These are phyloP conservation scores for Heliconius erato DNA, from an alignment of 2,888 invertebrate genomes.

Conservation along the genomic window DNA sequence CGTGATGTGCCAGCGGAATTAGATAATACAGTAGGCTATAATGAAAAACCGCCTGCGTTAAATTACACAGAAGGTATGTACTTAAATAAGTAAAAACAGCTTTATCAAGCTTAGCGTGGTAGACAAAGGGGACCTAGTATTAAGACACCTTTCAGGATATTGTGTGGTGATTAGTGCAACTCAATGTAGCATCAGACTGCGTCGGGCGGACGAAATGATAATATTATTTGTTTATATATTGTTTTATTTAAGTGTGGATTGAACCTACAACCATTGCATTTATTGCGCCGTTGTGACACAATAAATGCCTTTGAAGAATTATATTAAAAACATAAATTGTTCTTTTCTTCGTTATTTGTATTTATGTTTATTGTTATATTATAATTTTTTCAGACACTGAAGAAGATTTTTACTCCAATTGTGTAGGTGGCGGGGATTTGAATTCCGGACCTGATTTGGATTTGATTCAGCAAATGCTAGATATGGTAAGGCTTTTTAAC, in stretches of 20 bases:
- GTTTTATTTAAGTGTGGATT: too few species aligned
- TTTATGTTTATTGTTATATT: not conserved
- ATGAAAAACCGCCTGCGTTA: slow-evolving; percentile 59
- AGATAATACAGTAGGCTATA: slow-evolving; percentile 52
- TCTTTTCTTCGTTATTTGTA: slow-evolving; percentile 19
- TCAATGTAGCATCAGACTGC: too few species aligned
- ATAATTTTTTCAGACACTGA: slow-evolving; percentile 65
- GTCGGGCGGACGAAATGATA: too few species aligned
- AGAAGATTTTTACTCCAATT: slow-evolving; percentile 59
- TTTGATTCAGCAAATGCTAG: slow-evolving; percentile 67
- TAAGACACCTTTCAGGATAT: too few species aligned
- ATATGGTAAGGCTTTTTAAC: slow-evolving; percentile 58
- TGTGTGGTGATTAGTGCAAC: too few species aligned
- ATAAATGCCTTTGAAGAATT: too few species aligned
- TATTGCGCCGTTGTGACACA: too few species aligned
- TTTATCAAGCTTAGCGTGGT: not conserved
- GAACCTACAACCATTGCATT: too few species aligned
- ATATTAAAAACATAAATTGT: not conserved
- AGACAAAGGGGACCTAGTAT: too few species aligned
- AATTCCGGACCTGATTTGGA: slow-evolving; percentile 61
- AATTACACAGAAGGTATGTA: slow-evolving; percentile 62
- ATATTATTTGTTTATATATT: too few species aligned
- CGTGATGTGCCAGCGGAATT: slow-evolving; percentile 62
- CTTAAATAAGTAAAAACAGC: not conserved
- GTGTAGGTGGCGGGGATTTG: slow-evolving; percentile 55